These are phyloP conservation scores for Ditula angustiorana DNA, from an alignment of 2,888 invertebrate species.

Conservation along the genomic window DNA sequence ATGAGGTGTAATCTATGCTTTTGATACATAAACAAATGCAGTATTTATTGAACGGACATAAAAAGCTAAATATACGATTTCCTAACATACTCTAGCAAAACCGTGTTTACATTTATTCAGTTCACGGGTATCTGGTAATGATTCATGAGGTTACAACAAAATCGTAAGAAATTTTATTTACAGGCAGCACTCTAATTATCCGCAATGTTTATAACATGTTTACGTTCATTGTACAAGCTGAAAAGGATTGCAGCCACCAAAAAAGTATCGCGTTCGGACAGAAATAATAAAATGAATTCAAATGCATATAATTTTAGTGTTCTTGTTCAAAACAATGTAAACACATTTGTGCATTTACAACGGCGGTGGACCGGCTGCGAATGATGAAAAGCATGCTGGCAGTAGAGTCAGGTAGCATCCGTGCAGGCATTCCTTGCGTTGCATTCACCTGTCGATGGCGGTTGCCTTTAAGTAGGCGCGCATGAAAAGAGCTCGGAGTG, in stretches of 20 bases:
- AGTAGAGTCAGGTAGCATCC: constrained; percentile 21
- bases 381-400: constrained; percentile 37
- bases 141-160: constrained; percentile 3
- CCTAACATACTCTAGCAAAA: not conserved
- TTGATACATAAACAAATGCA: constrained; percentile 2
- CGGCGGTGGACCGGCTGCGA: constrained; percentile 43
- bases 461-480: constrained; percentile 89
- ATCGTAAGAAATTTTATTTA: not conserved
- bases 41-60: not conserved
- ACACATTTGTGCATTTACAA: constrained; percentile 37
- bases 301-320: not conserved
- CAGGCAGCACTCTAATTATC: not conserved
- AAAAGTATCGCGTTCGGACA: too few species aligned
- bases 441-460: constrained; percentile 83
- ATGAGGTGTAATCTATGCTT: constrained; percentile 16
- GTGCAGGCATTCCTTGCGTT: constrained; percentile 43
- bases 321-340: constrained; percentile 1
- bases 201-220: not conserved
- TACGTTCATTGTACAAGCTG: too few species aligned
- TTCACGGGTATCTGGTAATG: not conserved
- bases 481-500: constrained; percentile 94
- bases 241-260: too few species aligned
- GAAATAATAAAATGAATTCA: too few species aligned
- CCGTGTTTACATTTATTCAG: constrained; percentile 4
- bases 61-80: constrained; percentile 1